Evolutionary conservation across 2,888 invertebrate genomes (phyloP).

Genomic region (Eutolmus rufibarbis): DNA sequence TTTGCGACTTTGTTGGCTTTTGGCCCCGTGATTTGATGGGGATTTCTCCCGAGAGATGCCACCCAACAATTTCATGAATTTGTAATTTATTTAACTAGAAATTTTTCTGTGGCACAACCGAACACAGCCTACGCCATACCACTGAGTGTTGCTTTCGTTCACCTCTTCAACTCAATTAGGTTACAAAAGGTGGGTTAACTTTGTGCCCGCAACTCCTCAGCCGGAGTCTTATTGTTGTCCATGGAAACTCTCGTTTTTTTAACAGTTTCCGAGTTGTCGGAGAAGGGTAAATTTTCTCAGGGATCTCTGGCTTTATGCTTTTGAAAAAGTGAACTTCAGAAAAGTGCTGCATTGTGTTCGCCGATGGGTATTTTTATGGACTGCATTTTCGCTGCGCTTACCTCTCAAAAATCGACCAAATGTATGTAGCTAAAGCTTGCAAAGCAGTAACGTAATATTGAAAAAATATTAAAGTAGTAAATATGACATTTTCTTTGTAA

Average conservation of each 20-base stretch:
- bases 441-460: not conserved
- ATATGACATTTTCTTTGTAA: too few species aligned
- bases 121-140: not conserved
- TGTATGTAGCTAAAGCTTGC: not conserved
- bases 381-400: not conserved
- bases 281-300: not conserved
- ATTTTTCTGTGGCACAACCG: not conserved
- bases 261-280: not conserved
- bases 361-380: not conserved
- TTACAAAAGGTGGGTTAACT: slow-evolving; percentile 12
- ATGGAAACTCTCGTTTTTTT: slow-evolving; percentile 1
- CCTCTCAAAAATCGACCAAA: not conserved
- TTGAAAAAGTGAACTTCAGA: not conserved
- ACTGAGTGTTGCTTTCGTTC: not conserved
- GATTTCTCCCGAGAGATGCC: not conserved
- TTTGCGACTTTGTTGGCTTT: slow-evolving; percentile 8
- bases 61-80: slow-evolving; percentile 10
- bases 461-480: too few species aligned
- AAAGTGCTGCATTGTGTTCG: slow-evolving; percentile 17
- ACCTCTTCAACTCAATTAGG: slow-evolving; percentile 24
- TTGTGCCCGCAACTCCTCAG: not conserved
- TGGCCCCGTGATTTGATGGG: not conserved
- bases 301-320: not conserved
- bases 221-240: not conserved
- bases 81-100: slow-evolving; percentile 18